Percentiles rank a stretch among this genome's conserved stretches.
Evolutionary conservation across 2,888 invertebrate genomes (phyloP).

Genomic region (Harpalus rufipes): DNA sequence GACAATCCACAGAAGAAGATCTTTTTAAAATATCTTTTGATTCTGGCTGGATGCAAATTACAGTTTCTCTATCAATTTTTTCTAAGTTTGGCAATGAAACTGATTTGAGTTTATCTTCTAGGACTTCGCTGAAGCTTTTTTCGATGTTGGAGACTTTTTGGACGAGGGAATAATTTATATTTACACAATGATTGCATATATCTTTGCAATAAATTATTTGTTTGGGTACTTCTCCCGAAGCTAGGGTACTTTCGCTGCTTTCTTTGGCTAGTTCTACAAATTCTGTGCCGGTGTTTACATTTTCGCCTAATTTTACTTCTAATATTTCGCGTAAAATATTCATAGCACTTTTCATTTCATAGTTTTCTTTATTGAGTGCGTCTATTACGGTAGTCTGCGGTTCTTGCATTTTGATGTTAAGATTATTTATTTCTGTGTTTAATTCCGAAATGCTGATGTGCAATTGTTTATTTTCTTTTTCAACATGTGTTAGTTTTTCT

Average conservation of each 20-base stretch:
- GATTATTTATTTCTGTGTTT: constrained; percentile 45
- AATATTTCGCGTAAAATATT: constrained; percentile 24
- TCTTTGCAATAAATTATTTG: constrained; percentile 16
- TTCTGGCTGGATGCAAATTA: neutral
- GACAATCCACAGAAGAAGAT: constrained; percentile 56
- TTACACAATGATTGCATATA: neutral
- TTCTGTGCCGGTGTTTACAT: neutral
- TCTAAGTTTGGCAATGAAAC: constrained; percentile 56
- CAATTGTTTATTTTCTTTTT: constrained; percentile 64
- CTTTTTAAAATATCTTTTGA: neutral
- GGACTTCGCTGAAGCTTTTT: constrained; percentile 32
- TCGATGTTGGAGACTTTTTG: constrained; percentile 35
- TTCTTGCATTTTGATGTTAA: constrained; percentile 30
- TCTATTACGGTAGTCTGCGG: constrained; percentile 16
- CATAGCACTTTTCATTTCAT: constrained; percentile 54
- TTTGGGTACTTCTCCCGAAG: neutral
- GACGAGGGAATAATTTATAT: constrained; percentile 1
- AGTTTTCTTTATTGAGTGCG: constrained; percentile 38
- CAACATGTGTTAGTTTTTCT: constrained; percentile 58
- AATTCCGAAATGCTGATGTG: constrained; percentile 52
- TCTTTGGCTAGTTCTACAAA: neutral
- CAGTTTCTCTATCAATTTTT: neutral
- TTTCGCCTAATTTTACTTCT: constrained; percentile 42
- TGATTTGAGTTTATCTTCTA: constrained; percentile 31
- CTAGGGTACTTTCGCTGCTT: neutral